Conservation (phyloP, 2,888 invertebrate species). For the Peribatodes rhomboidaria region DNA sequence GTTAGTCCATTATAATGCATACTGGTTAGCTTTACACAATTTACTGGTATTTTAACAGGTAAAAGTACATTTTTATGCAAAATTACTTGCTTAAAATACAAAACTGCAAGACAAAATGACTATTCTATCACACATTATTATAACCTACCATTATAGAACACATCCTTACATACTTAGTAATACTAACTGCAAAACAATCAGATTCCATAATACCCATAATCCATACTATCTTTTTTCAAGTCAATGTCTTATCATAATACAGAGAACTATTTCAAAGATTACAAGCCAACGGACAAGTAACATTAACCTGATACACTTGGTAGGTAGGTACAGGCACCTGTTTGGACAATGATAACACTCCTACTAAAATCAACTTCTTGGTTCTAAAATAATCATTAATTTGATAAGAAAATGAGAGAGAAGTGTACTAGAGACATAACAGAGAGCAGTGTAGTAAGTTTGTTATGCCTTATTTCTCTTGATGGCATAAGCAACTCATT, state of each 20-base stretch:
- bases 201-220: background rate
- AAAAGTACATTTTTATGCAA: too few relatives aligned
- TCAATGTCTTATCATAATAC: conserved; percentile 12
- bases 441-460: too few relatives aligned
- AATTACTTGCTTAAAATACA: background rate
- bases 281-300: conserved; percentile 15
- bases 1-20: too few relatives aligned
- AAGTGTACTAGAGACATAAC: too few relatives aligned
- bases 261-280: conserved; percentile 10
- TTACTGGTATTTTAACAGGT: too few relatives aligned
- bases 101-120: background rate
- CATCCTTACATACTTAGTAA: too few relatives aligned
- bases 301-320: background rate
- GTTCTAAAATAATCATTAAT: background rate
- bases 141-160: too few relatives aligned
- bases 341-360: conserved; percentile 1
- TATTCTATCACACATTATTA: background rate
- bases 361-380: background rate
- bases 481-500: too few relatives aligned
- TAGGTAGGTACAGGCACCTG: conserved; percentile 6
- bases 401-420: conserved; percentile 1
- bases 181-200: background rate
- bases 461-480: too few relatives aligned
- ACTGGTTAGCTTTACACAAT: too few relatives aligned
- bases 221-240: background rate